These are phyloP conservation scores for Sebastes minor DNA, from an alignment of 2,797 vertebrate genomes.

Conservation along the genomic window DNA sequence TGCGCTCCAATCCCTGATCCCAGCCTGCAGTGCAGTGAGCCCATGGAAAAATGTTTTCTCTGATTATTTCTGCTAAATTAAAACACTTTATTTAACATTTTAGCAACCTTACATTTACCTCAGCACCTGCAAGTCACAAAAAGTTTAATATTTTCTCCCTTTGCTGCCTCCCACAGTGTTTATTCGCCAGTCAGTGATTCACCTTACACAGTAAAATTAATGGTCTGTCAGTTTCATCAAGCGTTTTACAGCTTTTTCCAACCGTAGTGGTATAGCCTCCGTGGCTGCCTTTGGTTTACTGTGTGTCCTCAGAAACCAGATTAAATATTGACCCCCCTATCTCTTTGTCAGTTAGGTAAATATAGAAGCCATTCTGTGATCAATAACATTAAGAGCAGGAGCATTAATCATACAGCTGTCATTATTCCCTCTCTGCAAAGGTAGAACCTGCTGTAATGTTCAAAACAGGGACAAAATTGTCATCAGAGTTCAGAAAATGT, in stretches of 20 bases:
- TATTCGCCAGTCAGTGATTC: background rate
- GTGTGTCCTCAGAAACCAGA: slow-evolving; percentile 1
- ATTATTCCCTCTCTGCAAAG: background rate
- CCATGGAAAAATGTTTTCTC: background rate
- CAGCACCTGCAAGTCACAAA: background rate
- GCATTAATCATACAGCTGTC: slow-evolving; percentile 5
- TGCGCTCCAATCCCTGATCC: slow-evolving; percentile 30
- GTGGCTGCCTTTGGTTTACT: background rate
- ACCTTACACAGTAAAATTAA: background rate
- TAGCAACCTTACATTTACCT: background rate
- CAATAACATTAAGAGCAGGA: slow-evolving; percentile 20
- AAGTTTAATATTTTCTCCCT: background rate
- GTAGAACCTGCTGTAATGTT: background rate
- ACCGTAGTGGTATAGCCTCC: background rate
- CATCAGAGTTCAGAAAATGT: background rate
- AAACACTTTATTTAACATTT: background rate
- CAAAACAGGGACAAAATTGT: background rate
- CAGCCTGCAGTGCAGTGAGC: slow-evolving; percentile 79
- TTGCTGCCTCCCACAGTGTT: background rate
- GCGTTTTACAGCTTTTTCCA: slow-evolving; percentile 32
- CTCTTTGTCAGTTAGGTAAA: slow-evolving; percentile 33
- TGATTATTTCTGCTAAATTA: background rate
- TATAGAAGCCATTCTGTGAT: slow-evolving; percentile 20
- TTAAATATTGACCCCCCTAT: slow-evolving; percentile 56
- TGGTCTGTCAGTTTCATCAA: slow-evolving; percentile 10